phyloP scores from a whole-genome alignment of 2,113 vertebrate species.

The Thalassarche chlororhynchos region DNA sequence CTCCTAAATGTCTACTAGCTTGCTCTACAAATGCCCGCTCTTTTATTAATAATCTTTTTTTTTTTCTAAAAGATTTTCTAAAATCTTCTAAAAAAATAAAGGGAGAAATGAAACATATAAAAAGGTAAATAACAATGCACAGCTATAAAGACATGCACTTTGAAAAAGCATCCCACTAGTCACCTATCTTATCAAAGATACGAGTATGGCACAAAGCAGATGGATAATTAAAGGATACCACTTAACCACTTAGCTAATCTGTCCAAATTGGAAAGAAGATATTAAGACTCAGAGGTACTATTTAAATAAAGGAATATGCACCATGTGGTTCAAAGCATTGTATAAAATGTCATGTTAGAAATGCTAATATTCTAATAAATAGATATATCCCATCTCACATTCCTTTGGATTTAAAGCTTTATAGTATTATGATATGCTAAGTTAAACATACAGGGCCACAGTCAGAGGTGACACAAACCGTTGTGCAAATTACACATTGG shows the following conservation, averaged over 20 bases:
- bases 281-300: neutral
- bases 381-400: neutral
- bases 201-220: neutral
- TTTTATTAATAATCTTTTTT: neutral
- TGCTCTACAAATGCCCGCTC: neutral
- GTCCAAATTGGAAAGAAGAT: neutral
- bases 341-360: neutral
- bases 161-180: neutral
- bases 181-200: neutral
- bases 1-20: neutral
- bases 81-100: neutral
- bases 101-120: neutral
- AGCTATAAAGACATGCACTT: neutral
- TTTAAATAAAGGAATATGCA: conserved; percentile 16
- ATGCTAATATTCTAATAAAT: conserved; percentile 41
- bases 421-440: neutral
- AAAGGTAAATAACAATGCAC: neutral
- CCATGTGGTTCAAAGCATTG: neutral
- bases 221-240: neutral
- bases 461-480: neutral
- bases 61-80: neutral
- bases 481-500: neutral
- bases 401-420: conserved; percentile 18
- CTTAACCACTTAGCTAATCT: neutral
- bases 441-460: neutral